Percentiles rank a stretch among this genome's conserved stretches.
These are phyloP conservation scores for Mechanitis mazaeus DNA, from an alignment of 2,888 invertebrate species.

Conservation along the genomic window DNA sequence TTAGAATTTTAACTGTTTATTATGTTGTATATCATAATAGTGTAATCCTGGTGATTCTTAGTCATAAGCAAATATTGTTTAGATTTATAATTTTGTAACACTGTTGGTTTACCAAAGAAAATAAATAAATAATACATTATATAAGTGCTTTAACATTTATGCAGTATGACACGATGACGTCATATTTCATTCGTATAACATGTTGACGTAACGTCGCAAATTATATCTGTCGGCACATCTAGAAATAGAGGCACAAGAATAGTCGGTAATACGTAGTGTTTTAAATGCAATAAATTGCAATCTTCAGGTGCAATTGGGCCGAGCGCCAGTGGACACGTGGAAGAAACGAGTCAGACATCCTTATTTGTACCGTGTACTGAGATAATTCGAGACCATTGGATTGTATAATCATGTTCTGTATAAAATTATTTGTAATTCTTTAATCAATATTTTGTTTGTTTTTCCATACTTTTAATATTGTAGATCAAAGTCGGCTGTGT, in stretches of 20 bases:
- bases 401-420: slow-evolving; percentile 1
- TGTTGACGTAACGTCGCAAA: slow-evolving; percentile 2
- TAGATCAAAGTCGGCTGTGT: too few relatives aligned
- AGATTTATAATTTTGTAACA: too few relatives aligned
- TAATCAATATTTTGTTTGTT: not conserved
- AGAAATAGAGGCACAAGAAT: slow-evolving; percentile 23
- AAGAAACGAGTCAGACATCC: slow-evolving; percentile 22
- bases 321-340: slow-evolving; percentile 42
- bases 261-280: slow-evolving; percentile 21
- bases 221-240: slow-evolving; percentile 13
- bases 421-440: slow-evolving; percentile 3
- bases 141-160: not conserved
- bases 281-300: slow-evolving; percentile 40
- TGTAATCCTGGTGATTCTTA: too few relatives aligned
- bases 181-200: not conserved
- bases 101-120: too few relatives aligned
- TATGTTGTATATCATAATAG: too few relatives aligned
- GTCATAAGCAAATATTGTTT: too few relatives aligned
- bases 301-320: slow-evolving; percentile 52
- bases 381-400: not conserved
- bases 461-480: too few relatives aligned
- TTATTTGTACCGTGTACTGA: slow-evolving; percentile 17
- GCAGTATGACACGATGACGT: not conserved
- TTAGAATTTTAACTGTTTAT: too few relatives aligned
- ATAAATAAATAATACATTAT: too few relatives aligned